A percentile compares a stretch with the other conserved stretches of the same genome.
These are phyloP conservation scores for Brachyopa scutellaris DNA, from an alignment of 2,888 invertebrate genomes.

Conservation along the genomic window DNA sequence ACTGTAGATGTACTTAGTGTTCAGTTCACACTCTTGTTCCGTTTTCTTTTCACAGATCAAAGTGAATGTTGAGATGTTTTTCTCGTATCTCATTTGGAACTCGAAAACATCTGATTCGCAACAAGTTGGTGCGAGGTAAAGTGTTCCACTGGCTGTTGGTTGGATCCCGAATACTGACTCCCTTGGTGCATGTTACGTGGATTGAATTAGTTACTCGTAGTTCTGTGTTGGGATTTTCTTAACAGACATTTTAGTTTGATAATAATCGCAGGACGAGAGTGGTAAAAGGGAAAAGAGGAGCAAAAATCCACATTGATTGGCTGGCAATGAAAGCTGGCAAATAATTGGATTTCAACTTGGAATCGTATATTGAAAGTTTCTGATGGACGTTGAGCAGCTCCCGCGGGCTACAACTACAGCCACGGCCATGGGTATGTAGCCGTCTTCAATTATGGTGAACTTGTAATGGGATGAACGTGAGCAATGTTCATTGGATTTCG, in stretches of 20 bases:
- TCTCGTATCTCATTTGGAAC: background rate
- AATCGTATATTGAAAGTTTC: slow-evolving; percentile 54
- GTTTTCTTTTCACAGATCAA: slow-evolving; percentile 28
- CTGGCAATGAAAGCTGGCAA: slow-evolving; percentile 40
- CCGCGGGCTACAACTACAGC: too few relatives aligned
- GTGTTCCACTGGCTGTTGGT: background rate
- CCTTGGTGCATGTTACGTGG: slow-evolving; percentile 57
- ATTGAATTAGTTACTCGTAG: slow-evolving; percentile 56
- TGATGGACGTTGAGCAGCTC: slow-evolving; percentile 24
- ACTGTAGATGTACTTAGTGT: too few relatives aligned
- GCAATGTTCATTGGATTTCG: slow-evolving; percentile 28
- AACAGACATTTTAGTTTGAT: slow-evolving; percentile 44
- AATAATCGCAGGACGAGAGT: slow-evolving; percentile 13
- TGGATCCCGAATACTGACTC: background rate
- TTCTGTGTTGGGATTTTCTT: slow-evolving; percentile 29
- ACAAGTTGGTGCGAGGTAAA: slow-evolving; percentile 28
- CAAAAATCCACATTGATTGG: slow-evolving; percentile 34
- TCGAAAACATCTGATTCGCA: slow-evolving; percentile 32
- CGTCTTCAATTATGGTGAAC: slow-evolving; percentile 46
- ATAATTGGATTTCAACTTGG: slow-evolving; percentile 67
- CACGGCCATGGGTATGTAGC: background rate
- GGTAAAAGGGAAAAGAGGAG: background rate
- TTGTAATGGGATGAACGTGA: slow-evolving; percentile 52
- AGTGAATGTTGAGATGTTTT: slow-evolving; percentile 41
- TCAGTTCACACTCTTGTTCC: background rate